phyloP scores from a whole-genome alignment of 2,113 vertebrate genomes.

The Lanius ludovicianus region DNA sequence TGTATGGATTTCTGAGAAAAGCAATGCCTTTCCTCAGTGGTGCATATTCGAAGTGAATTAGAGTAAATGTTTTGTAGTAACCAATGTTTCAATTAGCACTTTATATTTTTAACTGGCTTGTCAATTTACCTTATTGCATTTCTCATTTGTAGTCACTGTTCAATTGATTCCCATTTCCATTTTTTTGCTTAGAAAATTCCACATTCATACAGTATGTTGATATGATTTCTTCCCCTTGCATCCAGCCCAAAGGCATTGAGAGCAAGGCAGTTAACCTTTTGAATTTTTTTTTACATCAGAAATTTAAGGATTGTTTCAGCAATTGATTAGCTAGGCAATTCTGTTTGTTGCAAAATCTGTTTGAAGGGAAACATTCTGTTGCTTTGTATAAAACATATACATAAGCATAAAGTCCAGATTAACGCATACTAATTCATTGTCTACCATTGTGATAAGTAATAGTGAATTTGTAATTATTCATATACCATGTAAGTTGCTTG shows the following conservation, averaged over 20 bases:
- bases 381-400: not conserved
- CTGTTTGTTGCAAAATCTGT: not conserved
- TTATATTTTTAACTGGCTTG: constrained; percentile 14
- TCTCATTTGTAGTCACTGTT: not conserved
- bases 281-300: not conserved
- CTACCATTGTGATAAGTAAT: not conserved
- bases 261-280: not conserved
- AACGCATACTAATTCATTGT: not conserved
- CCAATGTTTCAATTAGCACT: not conserved
- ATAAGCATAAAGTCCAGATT: not conserved
- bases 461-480: not conserved
- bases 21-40: not conserved
- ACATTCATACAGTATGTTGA: not conserved
- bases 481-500: not conserved
- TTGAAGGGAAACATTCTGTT: not conserved
- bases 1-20: not conserved
- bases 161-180: not conserved
- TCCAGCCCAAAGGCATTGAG: not conserved
- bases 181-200: not conserved
- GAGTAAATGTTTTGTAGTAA: not conserved
- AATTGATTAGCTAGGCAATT: not conserved
- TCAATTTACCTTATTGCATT: not conserved
- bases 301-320: not conserved
- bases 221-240: not conserved
- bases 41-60: not conserved